Percentiles rank a stretch among this genome's conserved stretches.
Conservation (phyloP, 1,140 invertebrate genomes). For the Bombus confusus region DNA sequence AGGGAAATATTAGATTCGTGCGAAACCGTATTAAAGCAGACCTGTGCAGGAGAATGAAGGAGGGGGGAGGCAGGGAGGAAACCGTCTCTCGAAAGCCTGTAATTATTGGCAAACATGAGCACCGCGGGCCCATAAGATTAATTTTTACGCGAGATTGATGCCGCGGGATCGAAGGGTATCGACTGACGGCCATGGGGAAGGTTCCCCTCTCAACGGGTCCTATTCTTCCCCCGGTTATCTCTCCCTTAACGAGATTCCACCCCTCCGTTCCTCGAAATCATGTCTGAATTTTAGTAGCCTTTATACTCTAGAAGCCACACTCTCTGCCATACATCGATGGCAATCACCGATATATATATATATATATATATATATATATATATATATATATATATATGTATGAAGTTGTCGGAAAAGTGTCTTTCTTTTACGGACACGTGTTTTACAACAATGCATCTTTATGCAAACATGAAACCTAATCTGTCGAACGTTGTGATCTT, state of each 20-base stretch:
- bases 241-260: slow-evolving; percentile 81
- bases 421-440: too few species aligned
- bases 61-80: not conserved
- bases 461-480: too few species aligned
- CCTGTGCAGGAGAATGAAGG: slow-evolving; percentile 9
- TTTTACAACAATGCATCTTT: too few species aligned
- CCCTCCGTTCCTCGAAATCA: slow-evolving; percentile 69
- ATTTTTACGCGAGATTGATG: slow-evolving; percentile 81
- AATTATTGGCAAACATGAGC: slow-evolving; percentile 83
- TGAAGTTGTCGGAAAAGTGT: too few species aligned
- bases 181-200: slow-evolving; percentile 50
- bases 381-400: too few species aligned
- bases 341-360: too few species aligned
- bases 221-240: slow-evolving; percentile 51
- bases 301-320: too few species aligned
- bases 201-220: slow-evolving; percentile 38
- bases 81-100: slow-evolving; percentile 74
- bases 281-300: not conserved
- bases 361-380: too few species aligned
- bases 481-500: too few species aligned
- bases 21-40: slow-evolving; percentile 80
- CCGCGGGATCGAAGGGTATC: slow-evolving; percentile 78
- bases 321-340: too few species aligned
- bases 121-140: slow-evolving; percentile 75
- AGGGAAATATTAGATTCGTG: slow-evolving; percentile 82